Percentiles rank a stretch among this genome's conserved stretches.
These are phyloP conservation scores for Pontoporia blainvillei DNA, from an alignment of 2,113 vertebrate species.

Conservation along the genomic window DNA sequence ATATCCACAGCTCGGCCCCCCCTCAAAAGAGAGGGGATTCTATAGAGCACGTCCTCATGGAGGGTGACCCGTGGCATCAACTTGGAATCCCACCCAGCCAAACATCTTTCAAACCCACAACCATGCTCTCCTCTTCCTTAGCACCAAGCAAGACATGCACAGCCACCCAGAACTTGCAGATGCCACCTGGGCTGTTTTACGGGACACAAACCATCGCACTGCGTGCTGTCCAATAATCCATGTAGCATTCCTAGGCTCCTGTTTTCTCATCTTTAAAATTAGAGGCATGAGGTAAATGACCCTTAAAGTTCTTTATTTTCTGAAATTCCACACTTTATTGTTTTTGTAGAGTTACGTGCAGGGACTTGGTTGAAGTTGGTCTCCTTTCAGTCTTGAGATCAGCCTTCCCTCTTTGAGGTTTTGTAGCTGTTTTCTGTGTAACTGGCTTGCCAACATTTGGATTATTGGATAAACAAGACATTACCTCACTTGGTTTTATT, in stretches of 20 bases:
- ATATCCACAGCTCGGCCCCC: fast-evolving
- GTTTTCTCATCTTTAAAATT: not conserved
- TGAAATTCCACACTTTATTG: not conserved
- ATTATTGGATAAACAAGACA: constrained; percentile 13
- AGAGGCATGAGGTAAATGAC: not conserved
- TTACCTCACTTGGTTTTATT: not conserved
- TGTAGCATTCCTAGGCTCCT: fast-evolving
- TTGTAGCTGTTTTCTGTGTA: not conserved
- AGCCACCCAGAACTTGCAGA: not conserved
- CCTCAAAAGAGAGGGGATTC: too few species aligned
- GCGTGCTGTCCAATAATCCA: fast-evolving
- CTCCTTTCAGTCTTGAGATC: not conserved
- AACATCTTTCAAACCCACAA: fast-evolving
- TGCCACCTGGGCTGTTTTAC: fast-evolving
- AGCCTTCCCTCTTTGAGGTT: not conserved
- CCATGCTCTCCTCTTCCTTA: fast-evolving
- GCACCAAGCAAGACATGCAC: fast-evolving
- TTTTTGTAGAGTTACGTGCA: not conserved
- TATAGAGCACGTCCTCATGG: too few species aligned
- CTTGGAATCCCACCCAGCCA: too few species aligned
- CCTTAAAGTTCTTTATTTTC: not conserved
- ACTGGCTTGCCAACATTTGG: not conserved
- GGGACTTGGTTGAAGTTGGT: not conserved
- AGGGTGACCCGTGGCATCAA: fast-evolving
- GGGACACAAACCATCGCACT: fast-evolving